Percentiles rank a stretch among this genome's conserved stretches.
Evolutionary conservation across 2,113 vertebrate species (phyloP).

Genomic region (Lepidothrix coronata): DNA sequence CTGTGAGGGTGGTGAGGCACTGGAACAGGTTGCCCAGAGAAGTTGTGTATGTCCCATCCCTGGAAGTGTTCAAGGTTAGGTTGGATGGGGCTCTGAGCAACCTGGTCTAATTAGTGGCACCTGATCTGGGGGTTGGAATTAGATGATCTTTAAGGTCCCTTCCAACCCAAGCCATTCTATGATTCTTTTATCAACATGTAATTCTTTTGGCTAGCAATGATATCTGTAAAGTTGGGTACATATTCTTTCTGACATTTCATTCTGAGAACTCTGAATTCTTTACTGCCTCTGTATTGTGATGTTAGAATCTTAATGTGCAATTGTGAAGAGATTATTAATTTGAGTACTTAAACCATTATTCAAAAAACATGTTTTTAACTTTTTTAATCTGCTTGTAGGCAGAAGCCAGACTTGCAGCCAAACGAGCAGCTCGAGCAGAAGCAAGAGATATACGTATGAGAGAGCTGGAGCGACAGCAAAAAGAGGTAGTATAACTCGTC

Average conservation of each 20-base stretch:
- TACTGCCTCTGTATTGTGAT: neutral
- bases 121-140: neutral
- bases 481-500: slow-evolving; percentile 82
- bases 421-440: slow-evolving; percentile 93
- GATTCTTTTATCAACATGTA: neutral
- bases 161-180: neutral
- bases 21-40: neutral
- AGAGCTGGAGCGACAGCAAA: slow-evolving; percentile 94
- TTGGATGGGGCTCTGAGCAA: neutral
- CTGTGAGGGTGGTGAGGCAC: neutral
- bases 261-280: neutral
- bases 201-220: neutral
- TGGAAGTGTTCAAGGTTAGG: neutral
- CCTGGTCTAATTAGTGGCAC: neutral
- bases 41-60: neutral
- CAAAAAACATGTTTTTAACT: neutral
- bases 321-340: neutral
- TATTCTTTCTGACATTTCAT: neutral
- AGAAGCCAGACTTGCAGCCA: slow-evolving; percentile 95
- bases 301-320: neutral
- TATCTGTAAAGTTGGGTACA: neutral
- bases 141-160: neutral
- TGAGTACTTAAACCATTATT: neutral
- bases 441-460: slow-evolving; percentile 97
- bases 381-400: slow-evolving; percentile 76